phyloP scores from a whole-genome alignment of 2,797 vertebrate species.

The Garrulus glandarius region DNA sequence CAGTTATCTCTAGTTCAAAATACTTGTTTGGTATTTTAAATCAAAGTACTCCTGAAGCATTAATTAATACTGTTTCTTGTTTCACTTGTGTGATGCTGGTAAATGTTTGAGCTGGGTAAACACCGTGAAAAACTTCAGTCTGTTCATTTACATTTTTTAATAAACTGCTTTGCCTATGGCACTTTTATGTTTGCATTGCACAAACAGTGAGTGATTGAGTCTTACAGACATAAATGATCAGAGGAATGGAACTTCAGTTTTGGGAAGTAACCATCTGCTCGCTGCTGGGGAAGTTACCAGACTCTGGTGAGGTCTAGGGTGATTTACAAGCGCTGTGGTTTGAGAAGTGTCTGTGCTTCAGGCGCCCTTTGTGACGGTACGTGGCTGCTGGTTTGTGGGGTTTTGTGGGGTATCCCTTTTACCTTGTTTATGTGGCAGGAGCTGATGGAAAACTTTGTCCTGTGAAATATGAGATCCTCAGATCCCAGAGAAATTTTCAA shows the following conservation, averaged over 20 bases:
- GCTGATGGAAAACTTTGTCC: not conserved
- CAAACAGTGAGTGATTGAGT: not conserved
- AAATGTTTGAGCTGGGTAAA: constrained; percentile 22
- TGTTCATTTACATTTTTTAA: constrained; percentile 34
- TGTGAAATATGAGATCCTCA: not conserved
- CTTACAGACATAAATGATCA: not conserved
- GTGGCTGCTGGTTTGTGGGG: not conserved
- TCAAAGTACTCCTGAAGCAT: not conserved
- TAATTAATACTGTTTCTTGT: constrained; percentile 19
- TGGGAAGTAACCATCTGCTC: not conserved
- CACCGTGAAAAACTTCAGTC: not conserved
- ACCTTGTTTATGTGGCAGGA: not conserved
- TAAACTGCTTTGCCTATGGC: not conserved
- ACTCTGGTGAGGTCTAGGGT: not conserved
- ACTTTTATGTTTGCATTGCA: not conserved
- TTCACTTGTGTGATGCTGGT: not conserved
- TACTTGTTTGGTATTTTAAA: not conserved
- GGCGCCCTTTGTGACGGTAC: accelerated
- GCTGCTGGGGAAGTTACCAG: not conserved
- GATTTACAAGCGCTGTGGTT: not conserved
- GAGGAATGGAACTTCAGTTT: not conserved
- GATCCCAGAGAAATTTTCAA: not conserved
- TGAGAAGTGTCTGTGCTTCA: not conserved
- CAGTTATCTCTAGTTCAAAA: not conserved
- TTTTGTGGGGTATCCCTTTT: not conserved